phyloP scores from a whole-genome alignment of 2,797 vertebrate species.

The Typhlichthys eigenmanni region DNA sequence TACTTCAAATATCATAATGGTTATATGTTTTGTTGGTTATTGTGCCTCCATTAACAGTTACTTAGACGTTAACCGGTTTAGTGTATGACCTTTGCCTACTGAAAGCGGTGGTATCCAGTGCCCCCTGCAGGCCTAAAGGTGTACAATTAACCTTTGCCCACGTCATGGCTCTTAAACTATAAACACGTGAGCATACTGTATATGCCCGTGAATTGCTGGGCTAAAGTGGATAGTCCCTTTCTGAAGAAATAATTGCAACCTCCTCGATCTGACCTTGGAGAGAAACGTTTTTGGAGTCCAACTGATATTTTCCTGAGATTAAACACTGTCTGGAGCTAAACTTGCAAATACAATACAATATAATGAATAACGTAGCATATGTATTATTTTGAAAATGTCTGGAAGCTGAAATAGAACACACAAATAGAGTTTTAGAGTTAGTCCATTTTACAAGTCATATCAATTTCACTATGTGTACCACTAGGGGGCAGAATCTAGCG shows the following conservation, averaged over 20 bases:
- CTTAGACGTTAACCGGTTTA: constrained; percentile 1
- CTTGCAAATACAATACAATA: neutral
- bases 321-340: no score
- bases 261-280: no score
- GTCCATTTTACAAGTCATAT: neutral
- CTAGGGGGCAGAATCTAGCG: constrained; percentile 49
- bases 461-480: constrained; percentile 15
- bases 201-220: no score
- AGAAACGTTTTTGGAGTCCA: no score
- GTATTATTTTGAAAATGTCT: neutral
- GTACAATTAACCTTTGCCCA: neutral
- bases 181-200: no score
- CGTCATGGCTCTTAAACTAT: no score
- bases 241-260: no score
- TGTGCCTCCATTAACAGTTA: neutral
- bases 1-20: no score
- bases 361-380: neutral
- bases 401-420: neutral
- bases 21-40: neutral
- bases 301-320: no score
- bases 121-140: constrained; percentile 65
- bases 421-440: neutral
- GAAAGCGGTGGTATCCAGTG: constrained; percentile 31
- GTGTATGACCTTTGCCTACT: constrained; percentile 1
- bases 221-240: no score